phyloP scores from a whole-genome alignment of 2,888 invertebrate species.

The Zygothrica quintamaculata region DNA sequence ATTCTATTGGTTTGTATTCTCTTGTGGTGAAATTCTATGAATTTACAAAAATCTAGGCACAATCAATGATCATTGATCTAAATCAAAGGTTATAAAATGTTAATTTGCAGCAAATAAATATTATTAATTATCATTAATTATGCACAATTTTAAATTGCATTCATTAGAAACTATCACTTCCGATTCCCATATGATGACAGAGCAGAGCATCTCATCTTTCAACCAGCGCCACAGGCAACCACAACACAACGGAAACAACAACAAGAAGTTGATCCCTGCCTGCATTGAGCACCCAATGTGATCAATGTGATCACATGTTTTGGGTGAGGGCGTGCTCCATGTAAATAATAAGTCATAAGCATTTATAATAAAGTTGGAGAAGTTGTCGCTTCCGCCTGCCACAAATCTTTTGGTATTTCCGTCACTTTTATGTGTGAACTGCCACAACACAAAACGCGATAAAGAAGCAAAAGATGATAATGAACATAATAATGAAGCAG shows the following conservation, averaged over 20 bases:
- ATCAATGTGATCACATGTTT: conserved; percentile 16
- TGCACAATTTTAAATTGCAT: no score
- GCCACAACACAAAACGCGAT: conserved; percentile 14
- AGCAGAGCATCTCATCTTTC: conserved; percentile 18
- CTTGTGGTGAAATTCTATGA: no score
- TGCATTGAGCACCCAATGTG: no score
- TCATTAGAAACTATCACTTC: no score
- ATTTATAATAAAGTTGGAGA: conserved; percentile 43
- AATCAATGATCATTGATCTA: no score
- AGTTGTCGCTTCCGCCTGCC: conserved; percentile 67
- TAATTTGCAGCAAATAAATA: no score
- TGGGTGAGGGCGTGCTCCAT: conserved; percentile 29
- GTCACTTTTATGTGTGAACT: conserved; percentile 75
- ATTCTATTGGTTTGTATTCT: no score
- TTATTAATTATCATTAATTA: no score
- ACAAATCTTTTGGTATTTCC: conserved; percentile 74
- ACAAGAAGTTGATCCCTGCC: no score
- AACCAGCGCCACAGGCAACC: conserved; percentile 15
- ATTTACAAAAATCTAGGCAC: no score
- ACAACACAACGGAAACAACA: conserved; percentile 33
- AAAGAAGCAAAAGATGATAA: conserved; percentile 1
- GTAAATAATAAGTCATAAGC: conserved; percentile 60
- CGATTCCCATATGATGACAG: not conserved
- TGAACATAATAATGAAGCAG: conserved; percentile 21
- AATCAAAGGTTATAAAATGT: no score